Conservation (phyloP, 2,797 vertebrate species). For the Synaphobranchus kaupii region DNA sequence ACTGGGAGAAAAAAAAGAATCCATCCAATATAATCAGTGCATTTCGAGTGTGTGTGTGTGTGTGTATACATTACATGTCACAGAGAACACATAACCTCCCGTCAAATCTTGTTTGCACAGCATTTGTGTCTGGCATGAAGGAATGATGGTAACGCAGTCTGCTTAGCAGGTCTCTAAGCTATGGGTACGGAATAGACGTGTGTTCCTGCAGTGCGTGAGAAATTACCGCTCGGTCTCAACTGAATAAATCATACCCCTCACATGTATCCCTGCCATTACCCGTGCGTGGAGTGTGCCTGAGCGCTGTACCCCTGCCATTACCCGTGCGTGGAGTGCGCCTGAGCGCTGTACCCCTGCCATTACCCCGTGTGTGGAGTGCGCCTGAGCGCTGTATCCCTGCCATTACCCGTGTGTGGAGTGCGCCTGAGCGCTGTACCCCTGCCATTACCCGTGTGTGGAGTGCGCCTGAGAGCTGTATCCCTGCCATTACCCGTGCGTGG, state of each 20-base stretch:
- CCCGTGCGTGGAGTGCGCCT: too few relatives aligned
- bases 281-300: too few relatives aligned
- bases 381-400: too few relatives aligned
- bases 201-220: neutral
- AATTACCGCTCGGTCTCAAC: neutral
- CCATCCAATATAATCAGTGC: neutral
- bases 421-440: too few relatives aligned
- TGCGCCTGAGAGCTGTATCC: too few relatives aligned
- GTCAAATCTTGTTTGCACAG: constrained; percentile 14
- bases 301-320: too few relatives aligned
- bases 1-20: neutral
- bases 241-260: neutral
- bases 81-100: constrained; percentile 56
- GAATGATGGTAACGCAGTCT: neutral
- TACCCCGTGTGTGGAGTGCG: too few relatives aligned
- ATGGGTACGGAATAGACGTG: neutral
- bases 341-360: too few relatives aligned
- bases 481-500: too few relatives aligned
- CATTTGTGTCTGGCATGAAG: neutral
- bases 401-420: too few relatives aligned
- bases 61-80: neutral
- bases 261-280: too few relatives aligned
- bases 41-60: neutral
- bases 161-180: neutral
- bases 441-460: too few relatives aligned